Percentiles rank a stretch among this genome's conserved stretches.
Conservation (phyloP, 2,888 invertebrate species). For the Pristionchus arcanus region DNA sequence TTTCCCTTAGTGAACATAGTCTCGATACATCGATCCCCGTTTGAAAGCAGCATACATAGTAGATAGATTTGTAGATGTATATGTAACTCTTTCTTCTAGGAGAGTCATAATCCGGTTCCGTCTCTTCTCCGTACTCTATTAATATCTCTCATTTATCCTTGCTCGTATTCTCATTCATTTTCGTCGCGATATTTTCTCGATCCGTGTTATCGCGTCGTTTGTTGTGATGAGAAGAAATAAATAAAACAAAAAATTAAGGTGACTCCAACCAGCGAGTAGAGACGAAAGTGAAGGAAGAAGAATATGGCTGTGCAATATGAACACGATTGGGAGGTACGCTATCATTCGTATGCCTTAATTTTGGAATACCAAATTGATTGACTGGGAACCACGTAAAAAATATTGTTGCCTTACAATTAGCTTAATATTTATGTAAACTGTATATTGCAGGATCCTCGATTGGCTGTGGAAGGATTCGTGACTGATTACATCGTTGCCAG, state of each 20-base stretch:
- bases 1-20: conserved; percentile 50
- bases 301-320: conserved; percentile 39
- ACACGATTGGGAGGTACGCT: conserved; percentile 58
- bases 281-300: conserved; percentile 48
- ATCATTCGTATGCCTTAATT: background rate
- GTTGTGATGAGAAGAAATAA: conserved; percentile 49
- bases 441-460: conserved; percentile 62
- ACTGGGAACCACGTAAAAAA: too few species aligned
- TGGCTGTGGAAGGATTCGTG: conserved; percentile 67
- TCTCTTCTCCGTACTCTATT: background rate
- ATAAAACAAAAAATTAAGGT: conserved; percentile 52
- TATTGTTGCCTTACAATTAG: too few species aligned
- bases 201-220: conserved; percentile 40
- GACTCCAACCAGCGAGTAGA: conserved; percentile 1
- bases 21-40: background rate
- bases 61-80: conserved; percentile 38
- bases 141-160: conserved; percentile 13
- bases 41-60: conserved; percentile 34
- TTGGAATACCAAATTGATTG: too few species aligned
- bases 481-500: conserved; percentile 52
- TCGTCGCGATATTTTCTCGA: conserved; percentile 11
- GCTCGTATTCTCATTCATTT: conserved; percentile 18
- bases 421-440: background rate
- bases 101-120: conserved; percentile 17
- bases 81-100: conserved; percentile 30